A percentile compares a stretch with the other conserved stretches of the same genome.
phyloP scores from a whole-genome alignment of 2,888 invertebrate species.

The Aleiodes testaceus region DNA sequence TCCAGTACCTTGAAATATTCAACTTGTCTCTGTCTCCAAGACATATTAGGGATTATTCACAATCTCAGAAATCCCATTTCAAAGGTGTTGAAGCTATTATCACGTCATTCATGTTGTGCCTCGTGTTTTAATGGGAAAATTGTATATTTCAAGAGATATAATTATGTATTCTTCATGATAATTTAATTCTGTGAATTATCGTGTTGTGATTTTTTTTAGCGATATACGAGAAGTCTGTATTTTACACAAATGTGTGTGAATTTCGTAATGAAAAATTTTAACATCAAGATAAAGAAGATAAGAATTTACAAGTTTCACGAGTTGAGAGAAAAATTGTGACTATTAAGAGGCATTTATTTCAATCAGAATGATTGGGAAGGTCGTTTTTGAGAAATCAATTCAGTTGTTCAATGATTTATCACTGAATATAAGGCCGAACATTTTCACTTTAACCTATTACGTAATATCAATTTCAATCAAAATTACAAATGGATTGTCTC shows the following conservation, averaged over 20 bases:
- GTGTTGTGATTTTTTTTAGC: too few species aligned
- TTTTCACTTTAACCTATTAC: conserved; percentile 2
- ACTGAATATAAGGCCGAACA: neutral
- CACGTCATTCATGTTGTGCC: neutral
- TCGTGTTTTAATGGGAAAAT: neutral
- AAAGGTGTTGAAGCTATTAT: conserved; percentile 20
- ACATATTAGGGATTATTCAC: conserved; percentile 1
- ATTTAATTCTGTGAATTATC: neutral
- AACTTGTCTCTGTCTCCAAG: neutral
- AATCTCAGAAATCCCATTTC: neutral
- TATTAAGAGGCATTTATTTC: conserved; percentile 8
- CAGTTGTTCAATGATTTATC: neutral
- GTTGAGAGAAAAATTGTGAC: neutral
- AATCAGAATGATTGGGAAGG: conserved; percentile 12
- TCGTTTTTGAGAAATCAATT: conserved; percentile 4
- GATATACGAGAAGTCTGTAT: too few species aligned
- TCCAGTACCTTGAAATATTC: neutral
- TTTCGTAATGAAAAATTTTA: too few species aligned
- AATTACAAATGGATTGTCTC: conserved; percentile 14
- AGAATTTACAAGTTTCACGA: neutral
- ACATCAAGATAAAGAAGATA: neutral
- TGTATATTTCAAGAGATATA: neutral
- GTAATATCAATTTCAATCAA: neutral
- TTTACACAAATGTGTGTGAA: too few species aligned
- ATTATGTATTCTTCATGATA: conserved; percentile 3